Evolutionary conservation across 2,888 invertebrate genomes (phyloP).

Genomic region (Drosophila lacicola): DNA sequence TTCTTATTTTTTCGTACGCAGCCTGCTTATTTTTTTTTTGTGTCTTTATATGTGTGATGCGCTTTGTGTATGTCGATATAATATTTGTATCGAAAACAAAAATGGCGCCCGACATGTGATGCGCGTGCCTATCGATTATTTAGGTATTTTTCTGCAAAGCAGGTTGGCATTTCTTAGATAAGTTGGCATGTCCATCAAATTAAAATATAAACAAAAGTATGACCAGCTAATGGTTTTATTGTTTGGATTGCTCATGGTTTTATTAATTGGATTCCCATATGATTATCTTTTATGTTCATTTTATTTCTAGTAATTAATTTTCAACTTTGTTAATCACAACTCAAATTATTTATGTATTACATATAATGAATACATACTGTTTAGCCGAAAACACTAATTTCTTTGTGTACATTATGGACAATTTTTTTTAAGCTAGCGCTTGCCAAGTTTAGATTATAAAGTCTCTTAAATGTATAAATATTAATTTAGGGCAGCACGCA

Average conservation of each 20-base stretch:
- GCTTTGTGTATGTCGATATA: conserved; percentile 60
- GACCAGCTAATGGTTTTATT: conserved; percentile 13
- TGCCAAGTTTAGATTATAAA: conserved; percentile 11
- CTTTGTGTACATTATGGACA: not conserved
- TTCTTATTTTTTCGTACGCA: conserved; percentile 57
- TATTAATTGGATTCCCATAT: not conserved
- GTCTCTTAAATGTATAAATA: conserved; percentile 19
- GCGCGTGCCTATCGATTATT: conserved; percentile 50
- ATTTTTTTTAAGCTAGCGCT: not conserved
- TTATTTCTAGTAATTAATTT: too few species aligned
- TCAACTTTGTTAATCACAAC: too few species aligned
- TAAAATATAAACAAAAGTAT: conserved; percentile 31
- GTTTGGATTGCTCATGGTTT: not conserved
- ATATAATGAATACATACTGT: too few species aligned
- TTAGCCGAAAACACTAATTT: too few species aligned
- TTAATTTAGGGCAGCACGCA: conserved; percentile 32
- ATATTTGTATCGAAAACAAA: conserved; percentile 67
- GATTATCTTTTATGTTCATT: too few species aligned
- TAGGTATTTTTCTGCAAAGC: conserved; percentile 15
- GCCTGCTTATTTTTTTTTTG: conserved; percentile 58
- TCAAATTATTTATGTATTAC: not conserved
- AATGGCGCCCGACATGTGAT: conserved; percentile 74
- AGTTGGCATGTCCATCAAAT: conserved; percentile 11
- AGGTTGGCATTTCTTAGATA: conserved; percentile 25
- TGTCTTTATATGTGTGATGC: conserved; percentile 70